Evolutionary conservation across 2,888 invertebrate species (phyloP).

Genomic region (Phyto melanocephala): DNA sequence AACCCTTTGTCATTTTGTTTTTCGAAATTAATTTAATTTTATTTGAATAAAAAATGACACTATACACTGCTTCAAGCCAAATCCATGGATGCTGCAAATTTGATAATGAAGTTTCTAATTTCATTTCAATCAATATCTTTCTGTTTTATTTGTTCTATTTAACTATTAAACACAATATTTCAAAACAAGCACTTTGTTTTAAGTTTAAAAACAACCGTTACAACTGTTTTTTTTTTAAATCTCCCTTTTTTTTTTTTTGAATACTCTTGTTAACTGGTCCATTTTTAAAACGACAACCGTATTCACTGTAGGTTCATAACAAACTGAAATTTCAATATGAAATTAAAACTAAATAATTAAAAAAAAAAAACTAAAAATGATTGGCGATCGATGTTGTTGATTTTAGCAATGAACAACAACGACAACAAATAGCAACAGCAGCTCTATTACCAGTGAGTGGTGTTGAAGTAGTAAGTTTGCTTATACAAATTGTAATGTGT

Average conservation of each 20-base stretch:
- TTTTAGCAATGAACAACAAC: constrained; percentile 10
- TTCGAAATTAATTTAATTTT: neutral
- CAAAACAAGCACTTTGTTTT: constrained; percentile 30
- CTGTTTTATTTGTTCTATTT: neutral
- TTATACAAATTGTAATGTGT: too few species aligned
- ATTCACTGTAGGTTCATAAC: constrained; percentile 71
- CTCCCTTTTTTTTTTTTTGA: constrained; percentile 39
- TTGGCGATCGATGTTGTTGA: constrained; percentile 30
- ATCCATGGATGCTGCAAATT: constrained; percentile 75
- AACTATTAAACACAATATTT: neutral
- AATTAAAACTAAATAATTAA: constrained; percentile 38
- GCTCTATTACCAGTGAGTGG: neutral
- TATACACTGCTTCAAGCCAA: constrained; percentile 75
- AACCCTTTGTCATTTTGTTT: neutral
- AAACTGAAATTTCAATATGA: constrained; percentile 68
- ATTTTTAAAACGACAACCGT: constrained; percentile 68
- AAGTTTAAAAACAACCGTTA: constrained; percentile 18
- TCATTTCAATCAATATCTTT: constrained; percentile 70
- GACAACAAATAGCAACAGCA: neutral
- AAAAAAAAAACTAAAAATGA: constrained; percentile 40
- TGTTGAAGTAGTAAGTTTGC: neutral
- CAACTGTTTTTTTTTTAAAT: neutral
- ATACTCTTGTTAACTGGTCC: constrained; percentile 49
- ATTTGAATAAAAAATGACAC: constrained; percentile 47
- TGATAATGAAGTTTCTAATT: constrained; percentile 73